Base-by-base conservation (phyloP, 2,888 invertebrate species). In the Globia sparganii region DNA sequence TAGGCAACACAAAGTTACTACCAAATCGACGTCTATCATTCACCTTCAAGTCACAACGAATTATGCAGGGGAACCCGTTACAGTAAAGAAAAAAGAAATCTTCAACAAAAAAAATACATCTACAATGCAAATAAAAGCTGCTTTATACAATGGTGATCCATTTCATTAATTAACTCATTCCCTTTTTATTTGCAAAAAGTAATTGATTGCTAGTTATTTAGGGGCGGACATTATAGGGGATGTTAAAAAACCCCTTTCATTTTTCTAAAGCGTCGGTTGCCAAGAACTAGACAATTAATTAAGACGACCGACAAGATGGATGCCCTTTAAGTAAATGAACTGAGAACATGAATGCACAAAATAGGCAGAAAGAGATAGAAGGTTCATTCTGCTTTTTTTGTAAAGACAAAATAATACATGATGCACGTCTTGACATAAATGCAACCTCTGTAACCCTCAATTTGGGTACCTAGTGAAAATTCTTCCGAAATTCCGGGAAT, bases 241-340 rank as follows among this genome's bases (percentile, higher is more conserved):
- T 71, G 65, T 78, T 80, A 62, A 56, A 71, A 73, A 81, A 77
- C 75, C 75, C 75, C 73, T 75, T 78, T 76, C 59, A 81, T 81
- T 84, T 84, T 84, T 84, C 53, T 64, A 64, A 72, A 83, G 77
- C 69, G 73, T 76, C 25, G 64, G 78, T 78, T 81, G 82, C 80
- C 77, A 87, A 75, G 81, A 75, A 84, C 81, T 82, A 84, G 85
- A 85, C 83, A 86, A 90, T 88, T 88, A 87, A 89, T 87, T 87
- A 87, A 77, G 83, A 76, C 72, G 80, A 56, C 78, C 81, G 76
- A 69, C 76, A 78, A 88, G 85, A 87, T 81, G 77, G 76, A 72
- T 72, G 69, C 84, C 77, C 80, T 86, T 81, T 82, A 67, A 81
- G 77, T 83, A 83, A 88, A 87, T 85, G 84, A 83, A 83, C 83